Evolutionary conservation across 2,113 vertebrate genomes (phyloP).

Genomic region (Nematolebias whitei): DNA sequence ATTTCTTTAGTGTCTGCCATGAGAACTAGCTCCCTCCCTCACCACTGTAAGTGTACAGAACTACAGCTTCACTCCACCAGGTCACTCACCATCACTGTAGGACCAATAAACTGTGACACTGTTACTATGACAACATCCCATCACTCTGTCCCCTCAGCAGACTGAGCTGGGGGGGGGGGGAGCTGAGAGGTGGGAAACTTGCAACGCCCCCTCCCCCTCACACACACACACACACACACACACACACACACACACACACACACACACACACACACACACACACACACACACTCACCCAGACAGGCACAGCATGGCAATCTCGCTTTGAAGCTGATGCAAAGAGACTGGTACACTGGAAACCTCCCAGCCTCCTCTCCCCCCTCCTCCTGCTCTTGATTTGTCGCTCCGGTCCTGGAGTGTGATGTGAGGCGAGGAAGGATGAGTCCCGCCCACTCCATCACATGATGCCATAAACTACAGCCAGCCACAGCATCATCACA

Average conservation of each 20-base stretch:
- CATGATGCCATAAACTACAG: slow-evolving; percentile 55
- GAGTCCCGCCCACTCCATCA: slow-evolving; percentile 35
- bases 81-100: slow-evolving; percentile 37
- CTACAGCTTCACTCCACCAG: slow-evolving; percentile 35
- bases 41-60: slow-evolving; percentile 22
- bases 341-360: slow-evolving; percentile 63
- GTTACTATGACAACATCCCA: slow-evolving; percentile 72
- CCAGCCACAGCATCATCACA: slow-evolving; percentile 19
- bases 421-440: slow-evolving; percentile 17
- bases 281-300: slow-evolving; percentile 31
- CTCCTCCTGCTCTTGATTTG: slow-evolving; percentile 31
- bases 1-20: slow-evolving; percentile 1
- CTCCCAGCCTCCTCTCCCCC: slow-evolving; percentile 48
- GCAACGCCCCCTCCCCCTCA: slow-evolving; percentile 22
- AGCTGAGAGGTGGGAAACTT: slow-evolving; percentile 11
- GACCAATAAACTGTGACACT: slow-evolving; percentile 54
- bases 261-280: too few relatives aligned
- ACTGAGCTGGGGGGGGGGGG: slow-evolving; percentile 18
- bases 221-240: slow-evolving; percentile 21
- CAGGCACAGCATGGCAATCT: slow-evolving; percentile 36
- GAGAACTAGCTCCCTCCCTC: not conserved
- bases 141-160: slow-evolving; percentile 54
- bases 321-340: slow-evolving; percentile 68
- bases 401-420: slow-evolving; percentile 31
- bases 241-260: slow-evolving; percentile 15